Percentiles rank a stretch among this genome's conserved stretches.
phyloP scores from a whole-genome alignment of 2,888 invertebrate genomes.

The Thelaira solivaga region DNA sequence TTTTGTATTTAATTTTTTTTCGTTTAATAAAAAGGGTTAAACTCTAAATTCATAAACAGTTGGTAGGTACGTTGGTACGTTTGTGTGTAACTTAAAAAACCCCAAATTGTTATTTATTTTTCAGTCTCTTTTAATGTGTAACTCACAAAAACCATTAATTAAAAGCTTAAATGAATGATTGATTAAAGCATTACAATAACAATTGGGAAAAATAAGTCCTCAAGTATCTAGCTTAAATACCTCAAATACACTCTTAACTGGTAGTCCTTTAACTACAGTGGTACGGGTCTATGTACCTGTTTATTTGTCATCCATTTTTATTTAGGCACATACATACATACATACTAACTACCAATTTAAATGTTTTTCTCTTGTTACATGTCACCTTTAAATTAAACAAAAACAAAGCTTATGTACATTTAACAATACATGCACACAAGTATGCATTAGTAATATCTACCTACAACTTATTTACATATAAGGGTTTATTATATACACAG shows the following conservation, averaged over 20 bases:
- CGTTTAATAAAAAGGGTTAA: conserved; percentile 43
- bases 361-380: conserved; percentile 1
- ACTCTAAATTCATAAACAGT: conserved; percentile 15
- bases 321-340: too few species aligned
- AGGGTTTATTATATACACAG: conserved; percentile 25
- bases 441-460: background rate
- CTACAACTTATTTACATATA: background rate
- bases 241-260: background rate
- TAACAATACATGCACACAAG: too few species aligned
- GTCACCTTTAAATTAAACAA: conserved; percentile 36
- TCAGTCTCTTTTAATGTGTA: background rate
- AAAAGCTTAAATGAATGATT: conserved; percentile 60
- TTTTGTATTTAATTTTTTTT: background rate
- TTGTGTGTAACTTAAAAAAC: conserved; percentile 1
- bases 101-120: conserved; percentile 8
- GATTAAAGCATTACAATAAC: conserved; percentile 33
- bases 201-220: background rate
- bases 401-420: background rate
- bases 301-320: conserved; percentile 41
- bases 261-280: background rate
- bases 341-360: too few species aligned
- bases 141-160: conserved; percentile 48
- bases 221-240: background rate
- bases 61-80: too few species aligned
- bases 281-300: conserved; percentile 10